Evolutionary conservation across 1,140 invertebrate species (phyloP).

Genomic region (Chrysoperla carnea): DNA sequence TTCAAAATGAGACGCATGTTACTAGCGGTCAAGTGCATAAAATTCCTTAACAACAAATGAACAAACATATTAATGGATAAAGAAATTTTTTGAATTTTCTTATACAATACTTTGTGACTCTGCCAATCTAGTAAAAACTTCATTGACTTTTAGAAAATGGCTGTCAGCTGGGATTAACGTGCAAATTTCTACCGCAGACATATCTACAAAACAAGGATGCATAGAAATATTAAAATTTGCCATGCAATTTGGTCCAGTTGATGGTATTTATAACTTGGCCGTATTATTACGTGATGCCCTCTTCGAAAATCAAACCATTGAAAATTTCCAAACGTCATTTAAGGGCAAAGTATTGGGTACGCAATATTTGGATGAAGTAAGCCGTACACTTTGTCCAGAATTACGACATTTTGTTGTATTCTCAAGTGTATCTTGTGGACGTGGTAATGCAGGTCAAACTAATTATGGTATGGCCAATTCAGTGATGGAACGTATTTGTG

Average conservation of each 20-base stretch:
- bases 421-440: constrained; percentile 56
- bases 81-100: too few species aligned
- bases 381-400: constrained; percentile 26
- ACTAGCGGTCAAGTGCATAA: too few species aligned
- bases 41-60: too few species aligned
- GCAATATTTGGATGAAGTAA: constrained; percentile 24
- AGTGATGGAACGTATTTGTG: constrained; percentile 38
- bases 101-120: too few species aligned
- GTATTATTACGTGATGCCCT: constrained; percentile 32
- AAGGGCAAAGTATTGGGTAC: constrained; percentile 27
- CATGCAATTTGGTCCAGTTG: constrained; percentile 36
- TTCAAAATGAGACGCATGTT: too few species aligned
- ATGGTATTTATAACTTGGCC: constrained; percentile 57
- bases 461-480: constrained; percentile 55
- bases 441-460: constrained; percentile 59
- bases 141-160: too few species aligned
- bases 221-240: constrained; percentile 36
- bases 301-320: constrained; percentile 26
- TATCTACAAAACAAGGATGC: constrained; percentile 22
- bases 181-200: constrained; percentile 21
- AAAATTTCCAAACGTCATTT: constrained; percentile 23
- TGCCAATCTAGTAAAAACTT: too few species aligned
- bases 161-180: neutral
- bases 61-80: too few species aligned
- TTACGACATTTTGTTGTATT: constrained; percentile 43